Percentiles rank a stretch among this genome's conserved stretches.
Evolutionary conservation across 2,888 invertebrate genomes (phyloP).

Genomic region (Leucania comma): DNA sequence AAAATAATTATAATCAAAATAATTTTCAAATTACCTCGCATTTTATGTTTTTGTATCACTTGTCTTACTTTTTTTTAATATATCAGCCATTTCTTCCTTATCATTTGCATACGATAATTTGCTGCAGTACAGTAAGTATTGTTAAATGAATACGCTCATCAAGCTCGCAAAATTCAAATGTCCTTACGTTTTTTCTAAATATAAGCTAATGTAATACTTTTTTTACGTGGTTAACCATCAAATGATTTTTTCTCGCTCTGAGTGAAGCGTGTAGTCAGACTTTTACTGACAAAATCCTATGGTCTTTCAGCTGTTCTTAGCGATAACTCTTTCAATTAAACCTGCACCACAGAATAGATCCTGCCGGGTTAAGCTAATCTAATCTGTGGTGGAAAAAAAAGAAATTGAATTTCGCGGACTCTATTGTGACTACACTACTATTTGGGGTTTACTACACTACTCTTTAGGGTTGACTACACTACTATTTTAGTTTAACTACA

Average conservation of each 20-base stretch:
- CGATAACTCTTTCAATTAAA: too few species aligned
- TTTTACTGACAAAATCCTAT: too few species aligned
- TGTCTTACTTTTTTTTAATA: background rate
- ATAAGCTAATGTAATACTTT: background rate
- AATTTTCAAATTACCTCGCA: background rate
- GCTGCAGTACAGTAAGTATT: background rate
- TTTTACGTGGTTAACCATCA: too few species aligned
- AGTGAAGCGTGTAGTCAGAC: too few species aligned
- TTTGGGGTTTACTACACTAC: too few species aligned
- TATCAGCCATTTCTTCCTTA: background rate
- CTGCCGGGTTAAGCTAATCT: too few species aligned
- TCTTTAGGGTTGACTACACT: too few species aligned
- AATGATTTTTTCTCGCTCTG: too few species aligned
- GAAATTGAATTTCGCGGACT: background rate
- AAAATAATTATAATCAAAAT: background rate
- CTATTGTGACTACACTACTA: background rate
- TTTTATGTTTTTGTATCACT: slow-evolving; percentile 1
- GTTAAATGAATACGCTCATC: background rate
- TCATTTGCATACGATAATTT: too few species aligned
- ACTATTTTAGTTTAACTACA: too few species aligned
- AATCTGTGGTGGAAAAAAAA: background rate
- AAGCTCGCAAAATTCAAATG: background rate
- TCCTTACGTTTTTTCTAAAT: background rate
- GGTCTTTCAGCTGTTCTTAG: too few species aligned
- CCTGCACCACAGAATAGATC: too few species aligned